Percentiles rank a stretch among this genome's conserved stretches.
These are phyloP conservation scores for Hipposideros larvatus DNA, from an alignment of 2,797 vertebrate genomes.

Conservation along the genomic window DNA sequence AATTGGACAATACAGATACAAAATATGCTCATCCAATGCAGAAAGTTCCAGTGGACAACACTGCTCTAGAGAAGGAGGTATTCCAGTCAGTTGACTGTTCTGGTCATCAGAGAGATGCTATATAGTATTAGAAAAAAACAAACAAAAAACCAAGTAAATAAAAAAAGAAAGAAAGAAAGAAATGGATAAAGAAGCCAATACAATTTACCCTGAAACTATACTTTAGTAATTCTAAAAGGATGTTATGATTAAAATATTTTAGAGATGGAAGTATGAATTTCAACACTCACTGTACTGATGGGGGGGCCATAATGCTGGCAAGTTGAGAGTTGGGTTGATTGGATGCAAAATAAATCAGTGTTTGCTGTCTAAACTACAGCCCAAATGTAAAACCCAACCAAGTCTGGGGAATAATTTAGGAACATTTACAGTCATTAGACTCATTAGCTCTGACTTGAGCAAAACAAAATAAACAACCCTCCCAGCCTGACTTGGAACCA, in stretches of 20 bases:
- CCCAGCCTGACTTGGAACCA: not conserved
- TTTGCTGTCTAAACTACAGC: not conserved
- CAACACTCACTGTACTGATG: not conserved
- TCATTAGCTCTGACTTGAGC: conserved; percentile 52
- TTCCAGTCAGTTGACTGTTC: not conserved
- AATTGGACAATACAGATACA: not conserved
- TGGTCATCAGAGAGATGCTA: not conserved
- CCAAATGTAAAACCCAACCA: not conserved
- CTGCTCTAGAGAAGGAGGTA: not conserved
- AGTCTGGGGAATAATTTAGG: conserved; percentile 44
- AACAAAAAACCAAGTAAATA: not conserved
- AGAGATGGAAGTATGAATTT: not conserved
- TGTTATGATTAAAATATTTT: not conserved
- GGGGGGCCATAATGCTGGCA: not conserved
- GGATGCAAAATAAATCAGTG: not conserved
- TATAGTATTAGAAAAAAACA: not conserved
- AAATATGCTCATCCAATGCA: not conserved
- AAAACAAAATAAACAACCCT: conserved; percentile 50
- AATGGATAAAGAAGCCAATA: not conserved
- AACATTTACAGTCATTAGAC: conserved; percentile 43
- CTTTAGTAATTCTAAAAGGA: not conserved
- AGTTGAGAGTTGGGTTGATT: not conserved
- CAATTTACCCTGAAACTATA: not conserved
- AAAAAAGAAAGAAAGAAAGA: not conserved
- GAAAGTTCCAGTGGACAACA: not conserved